phyloP scores from a whole-genome alignment of 2,113 vertebrate species.

The Syngnathus typhle region DNA sequence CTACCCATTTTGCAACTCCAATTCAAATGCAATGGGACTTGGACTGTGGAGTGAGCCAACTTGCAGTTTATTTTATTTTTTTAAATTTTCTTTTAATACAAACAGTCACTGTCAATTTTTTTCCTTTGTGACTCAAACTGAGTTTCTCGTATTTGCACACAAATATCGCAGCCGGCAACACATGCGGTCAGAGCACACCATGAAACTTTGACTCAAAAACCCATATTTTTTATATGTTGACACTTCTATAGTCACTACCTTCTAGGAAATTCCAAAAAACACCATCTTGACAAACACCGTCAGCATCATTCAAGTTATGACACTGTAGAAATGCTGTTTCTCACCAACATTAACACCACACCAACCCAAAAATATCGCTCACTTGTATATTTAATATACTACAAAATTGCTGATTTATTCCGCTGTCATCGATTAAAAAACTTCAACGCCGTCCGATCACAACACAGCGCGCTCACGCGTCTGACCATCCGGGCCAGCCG shows the following conservation, averaged over 20 bases:
- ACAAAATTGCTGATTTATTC: neutral
- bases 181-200: neutral
- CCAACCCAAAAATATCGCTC: neutral
- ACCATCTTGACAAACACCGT: too few relatives aligned
- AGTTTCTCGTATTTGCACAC: too few relatives aligned
- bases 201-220: neutral
- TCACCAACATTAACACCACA: neutral
- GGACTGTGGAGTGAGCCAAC: neutral
- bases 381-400: neutral
- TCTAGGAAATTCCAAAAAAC: neutral
- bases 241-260: neutral
- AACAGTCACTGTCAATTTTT: neutral
- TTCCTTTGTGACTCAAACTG: neutral
- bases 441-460: too few relatives aligned
- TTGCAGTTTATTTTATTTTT: too few relatives aligned
- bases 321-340: neutral
- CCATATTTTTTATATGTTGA: too few relatives aligned
- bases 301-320: too few relatives aligned
- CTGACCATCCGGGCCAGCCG: too few relatives aligned
- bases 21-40: neutral
- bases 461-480: too few relatives aligned
- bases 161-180: too few relatives aligned
- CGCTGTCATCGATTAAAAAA: too few relatives aligned
- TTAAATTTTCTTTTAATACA: neutral
- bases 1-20: neutral